Base-by-base conservation (phyloP, 2,113 vertebrate species). In the Oenanthe melanoleuca region DNA sequence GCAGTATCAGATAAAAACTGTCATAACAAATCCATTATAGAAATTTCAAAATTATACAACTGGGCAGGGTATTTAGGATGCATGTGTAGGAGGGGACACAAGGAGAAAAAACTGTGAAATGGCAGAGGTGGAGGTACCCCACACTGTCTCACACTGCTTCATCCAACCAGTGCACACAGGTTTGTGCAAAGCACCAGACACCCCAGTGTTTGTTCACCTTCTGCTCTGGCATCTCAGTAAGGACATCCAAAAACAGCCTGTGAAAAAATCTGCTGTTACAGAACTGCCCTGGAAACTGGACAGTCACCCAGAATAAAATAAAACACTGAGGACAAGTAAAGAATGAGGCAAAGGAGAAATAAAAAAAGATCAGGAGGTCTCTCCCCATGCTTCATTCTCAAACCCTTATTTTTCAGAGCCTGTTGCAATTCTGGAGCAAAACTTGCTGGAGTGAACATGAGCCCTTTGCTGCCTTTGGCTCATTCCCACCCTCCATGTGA, bases 41-140 rank as follows among this genome's bases (percentile, higher is more conserved):
- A n/a, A 37, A 81, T 69, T 40, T 45, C 0, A 69, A 85, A 91
- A 42, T 23, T 26, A 29, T 33, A 22, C 6, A 25, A 6, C 7
- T 49, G 34, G 4, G 26, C 5, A 31, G 42, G 28, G 18, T n/a
- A 38, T 52, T 78, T 50, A 28, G 60, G 73, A 55, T 3, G 5
- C n/a, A 31, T 1, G 0, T 17, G 38, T 20, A 60, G 47, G 71
- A 53, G 81, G 25, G 15, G 38, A 78, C 28, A 23, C 1, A 19
- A 20, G 29, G 53, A 81, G 40, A 12, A 24, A 59, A 73, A 80
- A 38, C 20, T 8, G 40, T 42, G 40, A 29, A 65, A 28, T 0
- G 2, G 49, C 38, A 75, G 34, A 40, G 0, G 1, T 0, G 4
- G 44, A 29, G 17, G 69, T 23, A 42, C 19, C 21, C 16, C 1